Evolutionary conservation across 2,888 invertebrate species (phyloP).

Genomic region (Apodemia zela): DNA sequence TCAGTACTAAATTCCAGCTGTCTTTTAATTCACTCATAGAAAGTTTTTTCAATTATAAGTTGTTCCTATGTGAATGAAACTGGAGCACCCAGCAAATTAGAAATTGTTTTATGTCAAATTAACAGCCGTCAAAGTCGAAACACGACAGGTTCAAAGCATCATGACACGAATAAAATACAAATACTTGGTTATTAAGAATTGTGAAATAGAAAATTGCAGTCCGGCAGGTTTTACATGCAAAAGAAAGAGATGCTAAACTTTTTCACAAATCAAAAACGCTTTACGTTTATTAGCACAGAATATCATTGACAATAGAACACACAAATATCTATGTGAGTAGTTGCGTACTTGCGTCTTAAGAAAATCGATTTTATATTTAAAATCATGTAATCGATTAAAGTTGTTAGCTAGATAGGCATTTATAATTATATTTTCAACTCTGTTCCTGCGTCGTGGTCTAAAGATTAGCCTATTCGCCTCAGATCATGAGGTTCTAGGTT

Average conservation of each 20-base stretch:
- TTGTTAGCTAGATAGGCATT: too few relatives aligned
- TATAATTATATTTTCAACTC: too few relatives aligned
- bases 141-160: conserved; percentile 49
- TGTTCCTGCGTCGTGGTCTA: too few relatives aligned
- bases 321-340: neutral
- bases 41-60: conserved; percentile 46
- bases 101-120: conserved; percentile 69
- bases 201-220: conserved; percentile 18
- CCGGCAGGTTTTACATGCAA: neutral
- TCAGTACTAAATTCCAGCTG: conserved; percentile 49
- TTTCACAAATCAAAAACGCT: neutral
- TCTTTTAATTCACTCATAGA: conserved; percentile 65
- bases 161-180: conserved; percentile 36
- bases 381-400: neutral
- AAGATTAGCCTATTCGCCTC: too few relatives aligned
- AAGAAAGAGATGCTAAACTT: conserved; percentile 40
- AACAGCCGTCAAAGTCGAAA: conserved; percentile 10
- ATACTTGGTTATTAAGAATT: neutral
- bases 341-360: neutral
- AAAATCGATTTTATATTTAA: neutral
- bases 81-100: conserved; percentile 50
- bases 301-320: conserved; percentile 16
- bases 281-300: neutral
- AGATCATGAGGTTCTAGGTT: too few relatives aligned
- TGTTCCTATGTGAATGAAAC: conserved; percentile 57